These are phyloP conservation scores for Siderastrea radians DNA, from an alignment of 92 coral and sea anemone species.

Conservation along the genomic window DNA sequence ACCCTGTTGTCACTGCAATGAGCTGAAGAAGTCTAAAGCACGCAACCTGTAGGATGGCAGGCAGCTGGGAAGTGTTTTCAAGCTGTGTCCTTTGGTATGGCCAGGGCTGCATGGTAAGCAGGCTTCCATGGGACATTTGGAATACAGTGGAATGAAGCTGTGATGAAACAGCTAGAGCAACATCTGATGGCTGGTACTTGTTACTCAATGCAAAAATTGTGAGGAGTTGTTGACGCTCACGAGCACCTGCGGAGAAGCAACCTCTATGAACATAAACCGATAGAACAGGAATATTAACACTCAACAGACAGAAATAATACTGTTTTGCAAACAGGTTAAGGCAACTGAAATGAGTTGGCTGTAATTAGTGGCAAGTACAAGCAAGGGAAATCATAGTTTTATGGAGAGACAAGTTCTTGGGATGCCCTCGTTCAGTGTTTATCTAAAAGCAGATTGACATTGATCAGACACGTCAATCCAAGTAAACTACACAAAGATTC, in stretches of 20 bases:
- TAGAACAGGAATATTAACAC: too few species aligned
- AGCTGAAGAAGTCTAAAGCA: conserved; percentile 85
- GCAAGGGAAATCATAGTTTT: too few species aligned
- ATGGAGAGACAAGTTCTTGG: too few species aligned
- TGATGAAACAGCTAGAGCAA: conserved; percentile 80
- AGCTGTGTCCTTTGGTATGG: conserved; percentile 74
- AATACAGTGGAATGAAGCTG: conserved; percentile 76
- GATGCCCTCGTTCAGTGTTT: too few species aligned
- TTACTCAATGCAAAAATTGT: conserved; percentile 87
- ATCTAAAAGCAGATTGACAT: too few species aligned
- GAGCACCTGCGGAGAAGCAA: conserved; percentile 71
- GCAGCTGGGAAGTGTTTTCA: conserved; percentile 72
- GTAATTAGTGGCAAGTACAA: too few species aligned
- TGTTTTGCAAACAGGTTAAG: too few species aligned
- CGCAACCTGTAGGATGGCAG: conserved; percentile 81
- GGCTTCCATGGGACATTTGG: conserved; percentile 81
- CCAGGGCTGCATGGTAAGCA: conserved; percentile 81
- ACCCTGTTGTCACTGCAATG: conserved; percentile 88
- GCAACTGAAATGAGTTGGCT: too few species aligned
- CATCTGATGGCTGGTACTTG: conserved; percentile 83
- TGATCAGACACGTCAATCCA: too few species aligned
- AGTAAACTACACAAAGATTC: too few species aligned
- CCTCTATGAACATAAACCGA: not conserved
- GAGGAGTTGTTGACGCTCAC: conserved; percentile 83
- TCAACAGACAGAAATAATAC: too few species aligned